Evolutionary conservation across 2,113 vertebrate species (phyloP).

Genomic region (Melanerpes aurifrons): DNA sequence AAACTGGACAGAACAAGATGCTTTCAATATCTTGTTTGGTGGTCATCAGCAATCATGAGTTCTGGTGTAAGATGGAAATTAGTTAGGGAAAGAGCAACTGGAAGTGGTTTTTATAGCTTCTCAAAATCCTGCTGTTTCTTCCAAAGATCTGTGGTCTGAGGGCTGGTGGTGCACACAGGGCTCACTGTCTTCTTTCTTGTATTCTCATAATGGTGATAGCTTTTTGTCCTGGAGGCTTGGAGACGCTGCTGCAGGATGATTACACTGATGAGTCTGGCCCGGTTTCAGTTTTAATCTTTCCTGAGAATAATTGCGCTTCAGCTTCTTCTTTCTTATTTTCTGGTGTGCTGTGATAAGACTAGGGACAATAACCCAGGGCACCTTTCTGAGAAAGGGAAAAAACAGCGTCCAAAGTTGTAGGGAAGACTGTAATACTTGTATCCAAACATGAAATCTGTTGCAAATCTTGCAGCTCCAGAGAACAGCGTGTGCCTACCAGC

Average conservation of each 20-base stretch:
- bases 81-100: background rate
- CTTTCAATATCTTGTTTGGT: background rate
- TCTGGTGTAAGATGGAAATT: background rate
- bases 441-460: background rate
- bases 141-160: background rate
- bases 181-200: background rate
- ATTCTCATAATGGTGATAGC: background rate
- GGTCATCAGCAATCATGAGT: background rate
- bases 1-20: background rate
- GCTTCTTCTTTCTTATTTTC: background rate
- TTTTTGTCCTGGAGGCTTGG: background rate
- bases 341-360: background rate
- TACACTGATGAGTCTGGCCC: background rate
- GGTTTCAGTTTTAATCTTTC: background rate
- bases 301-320: background rate
- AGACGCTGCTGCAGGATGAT: rapidly evolving
- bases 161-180: background rate
- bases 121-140: background rate
- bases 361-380: background rate
- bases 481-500: background rate
- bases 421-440: background rate
- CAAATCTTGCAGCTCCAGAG: background rate
- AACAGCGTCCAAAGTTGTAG: too few relatives aligned
- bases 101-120: background rate
- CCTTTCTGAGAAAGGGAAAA: background rate